Evolutionary conservation across 2,113 vertebrate genomes (phyloP).

Genomic region (Glareola pratincola): DNA sequence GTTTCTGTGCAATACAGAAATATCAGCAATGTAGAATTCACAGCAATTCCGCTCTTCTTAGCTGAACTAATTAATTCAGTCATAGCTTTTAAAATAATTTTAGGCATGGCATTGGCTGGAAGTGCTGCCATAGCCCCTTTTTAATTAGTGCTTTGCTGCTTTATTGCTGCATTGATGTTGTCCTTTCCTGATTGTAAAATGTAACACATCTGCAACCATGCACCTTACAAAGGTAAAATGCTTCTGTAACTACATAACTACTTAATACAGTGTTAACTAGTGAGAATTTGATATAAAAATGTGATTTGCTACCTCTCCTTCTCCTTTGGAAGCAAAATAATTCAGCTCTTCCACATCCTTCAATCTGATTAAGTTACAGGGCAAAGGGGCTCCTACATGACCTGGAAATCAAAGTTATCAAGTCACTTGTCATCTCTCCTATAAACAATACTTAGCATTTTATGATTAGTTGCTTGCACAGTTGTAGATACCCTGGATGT

Average conservation of each 20-base stretch:
- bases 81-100: neutral
- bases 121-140: neutral
- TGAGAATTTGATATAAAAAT: neutral
- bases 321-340: constrained; percentile 92
- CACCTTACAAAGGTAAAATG: neutral
- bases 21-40: neutral
- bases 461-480: neutral
- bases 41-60: neutral
- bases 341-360: constrained; percentile 94
- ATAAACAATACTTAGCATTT: neutral
- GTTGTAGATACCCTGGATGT: neutral
- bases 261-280: neutral
- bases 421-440: constrained; percentile 9
- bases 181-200: neutral
- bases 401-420: constrained; percentile 75
- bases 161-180: neutral
- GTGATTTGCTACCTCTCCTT: constrained; percentile 87
- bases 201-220: neutral
- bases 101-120: neutral
- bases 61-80: neutral
- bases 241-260: neutral
- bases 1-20: neutral
- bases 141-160: neutral
- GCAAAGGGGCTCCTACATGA: constrained; percentile 94
- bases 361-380: constrained; percentile 94